These are phyloP conservation scores for Rhynchonycteris naso DNA, from an alignment of 2,797 vertebrate species.

Conservation along the genomic window DNA sequence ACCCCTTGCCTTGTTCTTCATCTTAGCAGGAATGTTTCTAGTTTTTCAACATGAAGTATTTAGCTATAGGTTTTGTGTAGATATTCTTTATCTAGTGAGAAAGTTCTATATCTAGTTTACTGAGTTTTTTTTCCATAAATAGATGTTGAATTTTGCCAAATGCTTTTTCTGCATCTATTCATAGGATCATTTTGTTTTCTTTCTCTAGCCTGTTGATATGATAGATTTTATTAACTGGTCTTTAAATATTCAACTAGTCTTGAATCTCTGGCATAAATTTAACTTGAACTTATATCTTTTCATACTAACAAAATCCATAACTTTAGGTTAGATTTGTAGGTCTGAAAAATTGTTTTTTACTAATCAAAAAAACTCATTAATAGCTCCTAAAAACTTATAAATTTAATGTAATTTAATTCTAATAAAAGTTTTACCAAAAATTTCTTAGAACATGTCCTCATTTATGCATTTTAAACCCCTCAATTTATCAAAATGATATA, in stretches of 20 bases:
- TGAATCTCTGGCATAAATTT: not conserved
- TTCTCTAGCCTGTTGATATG: not conserved
- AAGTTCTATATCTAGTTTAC: not conserved
- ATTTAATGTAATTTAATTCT: constrained; percentile 42
- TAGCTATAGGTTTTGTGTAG: not conserved
- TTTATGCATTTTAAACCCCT: constrained; percentile 19
- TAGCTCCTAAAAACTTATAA: constrained; percentile 9
- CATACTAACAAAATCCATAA: constrained; percentile 49
- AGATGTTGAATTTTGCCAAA: constrained; percentile 27
- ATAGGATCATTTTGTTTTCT: constrained; percentile 23
- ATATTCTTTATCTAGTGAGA: not conserved
- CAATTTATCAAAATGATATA: constrained; percentile 25
- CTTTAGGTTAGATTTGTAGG: not conserved
- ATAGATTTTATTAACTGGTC: not conserved
- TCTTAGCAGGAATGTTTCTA: not conserved
- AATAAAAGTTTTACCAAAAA: constrained; percentile 23
- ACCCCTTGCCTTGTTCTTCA: not conserved
- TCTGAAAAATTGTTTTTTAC: constrained; percentile 32
- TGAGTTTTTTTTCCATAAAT: not conserved
- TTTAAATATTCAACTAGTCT: constrained; percentile 33
- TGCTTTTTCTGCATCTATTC: not conserved
- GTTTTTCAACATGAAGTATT: not conserved
- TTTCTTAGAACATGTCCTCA: constrained; percentile 6
- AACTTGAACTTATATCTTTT: constrained; percentile 27
- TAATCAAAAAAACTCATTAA: constrained; percentile 22